A percentile compares a stretch with the other conserved stretches of the same genome.
Conservation (phyloP, 2,888 invertebrate species). For the Danaus chrysippus region DNA sequence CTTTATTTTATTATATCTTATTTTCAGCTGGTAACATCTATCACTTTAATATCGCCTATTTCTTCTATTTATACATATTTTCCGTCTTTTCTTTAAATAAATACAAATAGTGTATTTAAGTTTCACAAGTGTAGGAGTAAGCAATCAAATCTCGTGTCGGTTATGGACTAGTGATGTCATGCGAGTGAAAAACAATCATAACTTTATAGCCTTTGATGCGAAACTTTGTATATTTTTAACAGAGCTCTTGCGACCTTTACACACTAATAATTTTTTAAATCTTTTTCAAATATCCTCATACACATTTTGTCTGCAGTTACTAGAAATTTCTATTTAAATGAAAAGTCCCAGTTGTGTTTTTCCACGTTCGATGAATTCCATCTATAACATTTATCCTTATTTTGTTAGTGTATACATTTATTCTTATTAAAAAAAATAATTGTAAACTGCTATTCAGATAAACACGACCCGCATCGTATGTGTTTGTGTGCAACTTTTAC, state of each 20-base stretch:
- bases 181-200: conserved; percentile 13
- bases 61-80: not conserved
- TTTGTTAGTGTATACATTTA: too few relatives aligned
- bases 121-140: not conserved
- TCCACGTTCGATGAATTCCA: too few relatives aligned
- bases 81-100: not conserved
- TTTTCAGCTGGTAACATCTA: not conserved
- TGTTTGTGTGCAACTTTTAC: not conserved
- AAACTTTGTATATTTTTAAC: conserved; percentile 16
- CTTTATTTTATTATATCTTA: not conserved
- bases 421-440: not conserved
- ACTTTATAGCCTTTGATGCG: conserved; percentile 13
- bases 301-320: not conserved
- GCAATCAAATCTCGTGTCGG: too few relatives aligned
- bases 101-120: not conserved
- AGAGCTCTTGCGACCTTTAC: conserved; percentile 15
- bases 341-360: too few relatives aligned
- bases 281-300: not conserved
- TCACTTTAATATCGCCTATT: conserved; percentile 2
- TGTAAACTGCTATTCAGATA: not conserved
- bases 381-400: too few relatives aligned
- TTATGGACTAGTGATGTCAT: conserved; percentile 10
- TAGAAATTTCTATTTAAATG: not conserved
- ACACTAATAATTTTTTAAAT: not conserved
- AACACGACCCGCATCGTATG: not conserved